These are phyloP conservation scores for Rhamnusium bicolor DNA, from an alignment of 2,888 invertebrate genomes.

Conservation along the genomic window DNA sequence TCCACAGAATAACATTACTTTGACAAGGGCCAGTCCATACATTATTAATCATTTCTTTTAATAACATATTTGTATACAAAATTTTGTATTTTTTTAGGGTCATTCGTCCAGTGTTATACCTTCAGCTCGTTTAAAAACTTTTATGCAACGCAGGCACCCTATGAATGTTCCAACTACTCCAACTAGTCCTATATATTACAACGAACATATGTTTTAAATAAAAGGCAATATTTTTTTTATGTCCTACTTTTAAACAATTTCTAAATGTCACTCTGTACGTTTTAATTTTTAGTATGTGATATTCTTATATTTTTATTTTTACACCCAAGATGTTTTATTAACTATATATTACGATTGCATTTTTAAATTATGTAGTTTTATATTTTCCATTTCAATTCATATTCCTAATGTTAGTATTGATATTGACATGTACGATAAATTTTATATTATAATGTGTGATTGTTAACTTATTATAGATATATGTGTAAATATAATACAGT, in stretches of 20 bases:
- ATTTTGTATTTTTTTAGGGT: constrained; percentile 49
- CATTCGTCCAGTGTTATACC: constrained; percentile 60
- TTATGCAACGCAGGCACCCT: constrained; percentile 69
- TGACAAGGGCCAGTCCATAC: no score
- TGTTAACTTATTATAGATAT: constrained; percentile 29
- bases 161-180: constrained; percentile 63
- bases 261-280: neutral
- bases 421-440: constrained; percentile 4
- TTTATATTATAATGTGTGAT: constrained; percentile 14
- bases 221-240: neutral
- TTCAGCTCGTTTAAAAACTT: constrained; percentile 67
- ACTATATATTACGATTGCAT: neutral
- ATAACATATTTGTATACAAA: no score
- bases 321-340: neutral
- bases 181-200: constrained; percentile 59
- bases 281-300: constrained; percentile 29
- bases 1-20: no score
- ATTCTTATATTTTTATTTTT: constrained; percentile 23
- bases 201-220: constrained; percentile 55
- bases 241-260: neutral
- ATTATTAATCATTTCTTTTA: no score
- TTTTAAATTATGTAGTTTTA: constrained; percentile 18
- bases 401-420: constrained; percentile 10
- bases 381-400: constrained; percentile 28
- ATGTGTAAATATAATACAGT: constrained; percentile 29